phyloP scores from a whole-genome alignment of 2,113 vertebrate genomes.

The Todiramphus chloris region DNA sequence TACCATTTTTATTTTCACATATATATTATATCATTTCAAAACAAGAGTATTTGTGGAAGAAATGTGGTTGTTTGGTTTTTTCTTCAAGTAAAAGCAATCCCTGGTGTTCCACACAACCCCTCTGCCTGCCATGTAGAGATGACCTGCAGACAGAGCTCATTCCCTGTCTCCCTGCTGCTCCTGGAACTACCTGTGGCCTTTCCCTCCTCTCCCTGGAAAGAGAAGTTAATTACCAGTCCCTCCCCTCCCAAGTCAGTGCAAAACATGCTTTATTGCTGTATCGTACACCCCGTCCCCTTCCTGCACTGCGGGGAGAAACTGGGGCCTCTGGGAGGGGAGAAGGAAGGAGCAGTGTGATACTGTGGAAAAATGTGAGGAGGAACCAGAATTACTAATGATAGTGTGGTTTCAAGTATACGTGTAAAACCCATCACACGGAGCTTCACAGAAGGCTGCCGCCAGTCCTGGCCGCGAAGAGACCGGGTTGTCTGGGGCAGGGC shows the following conservation, averaged over 20 bases:
- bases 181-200: background rate
- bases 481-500: background rate
- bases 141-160: background rate
- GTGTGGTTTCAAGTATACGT: background rate
- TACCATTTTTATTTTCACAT: slow-evolving; percentile 55
- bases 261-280: background rate
- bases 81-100: background rate
- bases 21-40: slow-evolving; percentile 28
- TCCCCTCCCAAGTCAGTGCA: background rate
- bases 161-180: background rate
- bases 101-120: background rate
- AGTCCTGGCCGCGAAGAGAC: background rate
- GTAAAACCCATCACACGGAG: background rate
- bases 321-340: background rate
- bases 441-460: background rate
- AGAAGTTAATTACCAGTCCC: background rate
- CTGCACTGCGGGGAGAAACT: background rate
- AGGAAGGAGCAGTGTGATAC: background rate
- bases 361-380: background rate
- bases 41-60: background rate
- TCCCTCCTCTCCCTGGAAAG: background rate
- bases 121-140: background rate
- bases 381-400: background rate
- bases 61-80: background rate
- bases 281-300: background rate